Base-by-base conservation (phyloP, 2,888 invertebrate genomes). In the Amphipyra berbera region DNA sequence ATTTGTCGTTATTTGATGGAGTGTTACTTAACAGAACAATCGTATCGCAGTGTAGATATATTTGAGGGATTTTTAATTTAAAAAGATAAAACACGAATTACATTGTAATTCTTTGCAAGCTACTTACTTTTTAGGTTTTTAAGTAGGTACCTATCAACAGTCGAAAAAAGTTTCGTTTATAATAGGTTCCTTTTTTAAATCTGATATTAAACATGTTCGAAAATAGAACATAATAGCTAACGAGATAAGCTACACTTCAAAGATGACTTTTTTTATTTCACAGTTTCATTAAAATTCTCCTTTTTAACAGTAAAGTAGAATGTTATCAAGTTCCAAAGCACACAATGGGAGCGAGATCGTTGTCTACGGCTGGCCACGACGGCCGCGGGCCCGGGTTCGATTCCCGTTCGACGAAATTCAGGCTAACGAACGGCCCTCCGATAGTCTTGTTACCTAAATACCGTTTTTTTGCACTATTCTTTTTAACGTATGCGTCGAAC, bases 261-360 rank as follows among this genome's bases (percentile, higher is more conserved):
- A 45, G 13, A 53, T 6, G 4, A 44, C 41, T 54, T 63, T 67
- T 68, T 66, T 66, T 68, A 35, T 53, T 63, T 49, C 48, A 30
- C 61, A 65, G 73, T 88, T 86, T 87, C 86, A 86, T 89, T 89
- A 89, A 89, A 88, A 84, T 88, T 85, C 84, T 84, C 78, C 61
- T 78, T 78, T 82, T 83, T 84, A 84, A 82, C 85, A 77, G 84
- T 83, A 83, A 86, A 87, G 84, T 78, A 88, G 86, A 89, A 88
- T 88, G 86, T 90, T 90, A 91, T 92, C 93, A 84, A 76, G 81
- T 81, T 83, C 79, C 83, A 85, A 87, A 86, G 88, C 85, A 89
- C 87, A 94, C 93, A 93, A 93, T 93, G 91, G 91, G 75, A 80
- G 79, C 79, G 81, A 91, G 93, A 93, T 93, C 90, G 82, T 93